Evolutionary conservation across 2,113 vertebrate genomes (phyloP).

Genomic region (Haemorhous mexicanus): DNA sequence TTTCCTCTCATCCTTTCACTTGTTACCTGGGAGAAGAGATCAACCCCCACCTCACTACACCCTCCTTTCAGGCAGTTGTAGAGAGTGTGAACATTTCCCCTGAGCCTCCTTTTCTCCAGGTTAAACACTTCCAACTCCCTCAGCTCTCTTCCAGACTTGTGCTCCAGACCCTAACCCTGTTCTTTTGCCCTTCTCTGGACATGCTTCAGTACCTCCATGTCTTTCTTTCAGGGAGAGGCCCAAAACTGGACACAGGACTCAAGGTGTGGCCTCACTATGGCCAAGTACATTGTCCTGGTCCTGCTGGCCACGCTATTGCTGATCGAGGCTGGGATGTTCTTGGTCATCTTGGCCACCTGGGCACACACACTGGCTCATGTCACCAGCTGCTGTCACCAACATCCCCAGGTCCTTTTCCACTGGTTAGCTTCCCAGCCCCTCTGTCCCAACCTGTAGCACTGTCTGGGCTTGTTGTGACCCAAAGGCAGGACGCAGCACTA

Average conservation of each 20-base stretch:
- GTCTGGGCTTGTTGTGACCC: neutral
- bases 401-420: neutral
- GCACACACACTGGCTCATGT: neutral
- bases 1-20: neutral
- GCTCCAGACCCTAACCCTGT: neutral
- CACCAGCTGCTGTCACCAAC: neutral
- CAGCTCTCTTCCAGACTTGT: neutral
- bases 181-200: neutral
- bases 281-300: neutral
- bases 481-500: neutral
- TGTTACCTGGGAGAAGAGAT: neutral
- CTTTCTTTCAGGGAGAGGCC: neutral
- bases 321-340: neutral
- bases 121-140: neutral
- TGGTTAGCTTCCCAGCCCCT: neutral
- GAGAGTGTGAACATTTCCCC: neutral
- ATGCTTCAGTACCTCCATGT: neutral
- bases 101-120: neutral
- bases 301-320: neutral
- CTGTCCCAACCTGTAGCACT: neutral
- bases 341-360: neutral
- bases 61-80: neutral
- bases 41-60: no score
- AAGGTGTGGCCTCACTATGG: neutral
- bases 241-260: neutral